phyloP scores from a whole-genome alignment of 2,113 vertebrate genomes.

The Manacus vitellinus region DNA sequence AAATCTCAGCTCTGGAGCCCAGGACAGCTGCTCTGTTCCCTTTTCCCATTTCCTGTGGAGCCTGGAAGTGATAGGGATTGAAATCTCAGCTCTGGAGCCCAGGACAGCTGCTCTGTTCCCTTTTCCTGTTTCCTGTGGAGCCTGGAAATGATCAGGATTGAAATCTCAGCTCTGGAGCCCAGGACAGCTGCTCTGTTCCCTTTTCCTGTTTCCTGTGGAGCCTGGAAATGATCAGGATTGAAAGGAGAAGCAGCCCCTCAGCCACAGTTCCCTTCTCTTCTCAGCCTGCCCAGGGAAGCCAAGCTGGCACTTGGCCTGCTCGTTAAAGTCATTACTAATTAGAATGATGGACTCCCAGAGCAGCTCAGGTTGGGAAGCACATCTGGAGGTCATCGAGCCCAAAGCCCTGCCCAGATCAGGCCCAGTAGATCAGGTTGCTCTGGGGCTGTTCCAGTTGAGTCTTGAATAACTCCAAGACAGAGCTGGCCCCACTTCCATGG shows the following conservation, averaged over 20 bases:
- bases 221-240: background rate
- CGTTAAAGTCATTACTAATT: background rate
- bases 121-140: background rate
- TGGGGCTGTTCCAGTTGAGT: background rate
- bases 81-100: background rate
- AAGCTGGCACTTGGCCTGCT: background rate
- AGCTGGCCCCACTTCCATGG: background rate
- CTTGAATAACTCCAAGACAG: background rate
- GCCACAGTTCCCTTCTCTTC: background rate
- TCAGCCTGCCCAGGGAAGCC: background rate
- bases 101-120: background rate
- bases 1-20: too few species aligned
- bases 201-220: background rate
- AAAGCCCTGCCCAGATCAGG: background rate
- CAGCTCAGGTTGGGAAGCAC: background rate
- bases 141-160: too few species aligned
- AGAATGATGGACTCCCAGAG: background rate
- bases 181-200: too few species aligned
- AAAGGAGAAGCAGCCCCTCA: background rate
- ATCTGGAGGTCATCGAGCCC: background rate
- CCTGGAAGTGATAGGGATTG: background rate
- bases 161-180: background rate
- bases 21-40: too few species aligned
- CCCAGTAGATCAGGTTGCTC: background rate
- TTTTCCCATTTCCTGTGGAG: too few species aligned